Conservation (phyloP, 2,797 vertebrate species). For the Corythornis leucogaster region DNA sequence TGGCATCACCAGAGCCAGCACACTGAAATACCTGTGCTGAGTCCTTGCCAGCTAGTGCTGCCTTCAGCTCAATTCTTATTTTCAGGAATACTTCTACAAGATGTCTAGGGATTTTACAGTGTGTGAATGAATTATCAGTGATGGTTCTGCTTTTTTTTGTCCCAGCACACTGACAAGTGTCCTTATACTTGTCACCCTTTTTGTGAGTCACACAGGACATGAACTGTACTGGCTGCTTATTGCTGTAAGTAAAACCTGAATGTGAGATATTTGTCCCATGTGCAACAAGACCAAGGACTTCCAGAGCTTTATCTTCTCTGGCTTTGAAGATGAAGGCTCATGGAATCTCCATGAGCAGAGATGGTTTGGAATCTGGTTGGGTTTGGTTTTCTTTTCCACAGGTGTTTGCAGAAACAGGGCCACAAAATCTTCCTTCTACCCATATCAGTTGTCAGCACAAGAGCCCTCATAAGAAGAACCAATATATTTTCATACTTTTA, state of each 20-base stretch:
- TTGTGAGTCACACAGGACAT: neutral
- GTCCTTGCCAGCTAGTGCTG: neutral
- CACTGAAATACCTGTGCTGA: neutral
- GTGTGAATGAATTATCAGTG: neutral
- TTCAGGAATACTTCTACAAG: neutral
- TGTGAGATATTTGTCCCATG: neutral
- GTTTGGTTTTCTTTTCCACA: neutral
- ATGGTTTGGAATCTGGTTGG: neutral
- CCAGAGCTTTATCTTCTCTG: neutral
- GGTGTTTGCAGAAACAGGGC: neutral
- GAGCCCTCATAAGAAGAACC: neutral
- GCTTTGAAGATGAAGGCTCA: neutral
- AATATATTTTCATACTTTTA: neutral
- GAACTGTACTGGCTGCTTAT: neutral
- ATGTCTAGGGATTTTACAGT: neutral
- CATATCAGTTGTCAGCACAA: neutral
- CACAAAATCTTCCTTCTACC: neutral
- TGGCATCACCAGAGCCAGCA: neutral
- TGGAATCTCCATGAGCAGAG: neutral
- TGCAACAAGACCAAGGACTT: neutral
- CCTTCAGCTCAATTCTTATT: neutral
- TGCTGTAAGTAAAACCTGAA: neutral
- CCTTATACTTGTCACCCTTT: neutral
- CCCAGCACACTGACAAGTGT: neutral
- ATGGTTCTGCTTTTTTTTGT: neutral